Evolutionary conservation across 53 echinoderm and acorn worm genomes (phyloP), one percentile per base, ranked within the genome.

Genomic region (Pentamera pediparva): DNA sequence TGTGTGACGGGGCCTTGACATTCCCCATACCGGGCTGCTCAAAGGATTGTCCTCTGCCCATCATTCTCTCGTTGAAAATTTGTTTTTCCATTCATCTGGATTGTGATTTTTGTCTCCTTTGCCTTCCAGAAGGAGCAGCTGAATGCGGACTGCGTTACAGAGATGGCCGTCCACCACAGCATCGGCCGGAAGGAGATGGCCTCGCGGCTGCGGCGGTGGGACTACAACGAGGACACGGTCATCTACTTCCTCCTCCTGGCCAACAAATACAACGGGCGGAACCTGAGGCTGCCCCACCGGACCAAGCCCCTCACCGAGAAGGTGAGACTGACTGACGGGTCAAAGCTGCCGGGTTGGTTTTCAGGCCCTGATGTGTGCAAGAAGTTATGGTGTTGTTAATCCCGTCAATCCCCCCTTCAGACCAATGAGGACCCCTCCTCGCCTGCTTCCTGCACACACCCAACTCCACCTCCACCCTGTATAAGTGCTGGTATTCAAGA

Each of bases 171-270:
- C 39, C 86, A 89, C 67, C 84, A 85, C 76, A 79, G 77, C 45
- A 85, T 89, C 80, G 80, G 87, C 48, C 88, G 82, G 69, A 92
- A 98, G 30, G 90, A 91, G 33, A 84, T 98, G 81, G 57, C 75
- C 26, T 56, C 70, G 24, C 56, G 58, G 0, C 51, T 98, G 36
- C 80, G 76, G 38, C 85, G 88, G 86, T 98, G 98, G 98, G 79
- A 89, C 39, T 98, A 98, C 56, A 87, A 98, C 62, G 91, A 98
- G 48, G 76, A 83, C 36, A 98, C 98, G 9, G 83, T 86, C 6
- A 83, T 86, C 26, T 98, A 98, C 57, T 98, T 98, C 76, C 80
- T 98, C 50, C 80, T 98, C 15, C 76, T 98, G 13, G 84, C 86
- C 35, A 89, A 81, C 75, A 84, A 83, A 56, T 89, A 92, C 71